Conservation (phyloP, 1,140 invertebrate species). For the Drosophila funebris region DNA sequence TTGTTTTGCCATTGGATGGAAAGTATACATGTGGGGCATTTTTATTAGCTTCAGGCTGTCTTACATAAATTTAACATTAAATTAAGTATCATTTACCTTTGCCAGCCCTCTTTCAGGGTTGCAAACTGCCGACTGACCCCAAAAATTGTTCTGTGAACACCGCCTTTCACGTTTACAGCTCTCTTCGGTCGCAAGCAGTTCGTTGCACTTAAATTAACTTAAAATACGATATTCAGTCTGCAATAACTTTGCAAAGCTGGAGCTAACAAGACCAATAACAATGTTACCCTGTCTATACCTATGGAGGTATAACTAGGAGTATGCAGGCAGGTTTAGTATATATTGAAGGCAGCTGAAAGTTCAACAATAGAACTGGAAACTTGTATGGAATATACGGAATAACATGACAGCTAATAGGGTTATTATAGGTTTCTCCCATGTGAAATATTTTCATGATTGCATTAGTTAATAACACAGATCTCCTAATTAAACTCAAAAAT, state of each 20-base stretch:
- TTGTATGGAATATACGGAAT: no score
- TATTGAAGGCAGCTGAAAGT: no score
- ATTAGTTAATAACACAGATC: no score
- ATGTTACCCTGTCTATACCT: background rate
- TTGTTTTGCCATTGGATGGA: conserved; percentile 34
- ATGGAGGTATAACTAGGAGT: background rate
- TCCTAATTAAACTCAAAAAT: no score
- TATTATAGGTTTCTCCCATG: no score
- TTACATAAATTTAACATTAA: conserved; percentile 79
- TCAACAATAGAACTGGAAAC: no score
- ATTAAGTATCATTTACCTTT: conserved; percentile 69
- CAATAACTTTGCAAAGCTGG: conserved; percentile 18
- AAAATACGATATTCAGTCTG: conserved; percentile 39
- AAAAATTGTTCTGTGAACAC: conserved; percentile 19
- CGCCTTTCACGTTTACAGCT: background rate
- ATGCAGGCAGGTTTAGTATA: background rate
- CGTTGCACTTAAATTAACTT: conserved; percentile 76
- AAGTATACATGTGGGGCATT: conserved; percentile 59
- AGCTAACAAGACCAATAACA: conserved; percentile 8
- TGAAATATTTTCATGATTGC: no score
- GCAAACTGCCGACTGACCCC: conserved; percentile 30
- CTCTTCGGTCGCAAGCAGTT: conserved; percentile 51
- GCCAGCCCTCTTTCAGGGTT: conserved; percentile 26
- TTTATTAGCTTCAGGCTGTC: conserved; percentile 71
- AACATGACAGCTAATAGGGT: no score